Percentiles rank a stretch among this genome's conserved stretches.
phyloP scores from a whole-genome alignment of 1,140 invertebrate genomes.

The Philotrypesis tridentata region DNA sequence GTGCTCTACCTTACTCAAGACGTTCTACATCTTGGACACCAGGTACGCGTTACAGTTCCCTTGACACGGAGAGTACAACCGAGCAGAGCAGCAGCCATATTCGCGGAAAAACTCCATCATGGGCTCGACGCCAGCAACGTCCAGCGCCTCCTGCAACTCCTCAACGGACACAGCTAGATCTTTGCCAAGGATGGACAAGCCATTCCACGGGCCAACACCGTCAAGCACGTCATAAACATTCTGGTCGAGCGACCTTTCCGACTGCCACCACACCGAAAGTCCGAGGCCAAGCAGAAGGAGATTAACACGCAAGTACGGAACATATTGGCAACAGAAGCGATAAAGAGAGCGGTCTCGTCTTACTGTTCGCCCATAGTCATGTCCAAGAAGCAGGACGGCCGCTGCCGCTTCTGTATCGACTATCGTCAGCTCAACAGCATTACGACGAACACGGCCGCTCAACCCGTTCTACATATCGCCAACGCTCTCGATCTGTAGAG shows the following conservation, averaged over 20 bases:
- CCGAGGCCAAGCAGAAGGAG: no score
- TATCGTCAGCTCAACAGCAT: neutral
- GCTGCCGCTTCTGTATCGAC: neutral
- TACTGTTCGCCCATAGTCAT: no score
- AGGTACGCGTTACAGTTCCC: neutral
- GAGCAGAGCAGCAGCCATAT: neutral
- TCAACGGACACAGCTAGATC: neutral
- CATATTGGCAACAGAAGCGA: no score
- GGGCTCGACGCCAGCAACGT: neutral
- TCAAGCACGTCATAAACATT: neutral
- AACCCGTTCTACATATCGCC: neutral
- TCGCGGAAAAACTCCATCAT: neutral
- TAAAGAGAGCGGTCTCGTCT: neutral
- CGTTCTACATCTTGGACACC: neutral
- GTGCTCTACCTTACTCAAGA: no score
- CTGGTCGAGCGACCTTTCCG: neutral
- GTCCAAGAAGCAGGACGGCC: neutral
- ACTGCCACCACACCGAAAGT: neutral
- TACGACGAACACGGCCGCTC: neutral
- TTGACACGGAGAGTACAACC: neutral
- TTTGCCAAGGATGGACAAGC: neutral
- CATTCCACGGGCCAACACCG: neutral
- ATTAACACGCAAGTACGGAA: no score
- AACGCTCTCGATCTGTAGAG: constrained; percentile 52
- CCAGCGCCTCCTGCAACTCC: neutral